Conservation (phyloP, 2,113 vertebrate species). For the Oxyura jamaicensis region DNA sequence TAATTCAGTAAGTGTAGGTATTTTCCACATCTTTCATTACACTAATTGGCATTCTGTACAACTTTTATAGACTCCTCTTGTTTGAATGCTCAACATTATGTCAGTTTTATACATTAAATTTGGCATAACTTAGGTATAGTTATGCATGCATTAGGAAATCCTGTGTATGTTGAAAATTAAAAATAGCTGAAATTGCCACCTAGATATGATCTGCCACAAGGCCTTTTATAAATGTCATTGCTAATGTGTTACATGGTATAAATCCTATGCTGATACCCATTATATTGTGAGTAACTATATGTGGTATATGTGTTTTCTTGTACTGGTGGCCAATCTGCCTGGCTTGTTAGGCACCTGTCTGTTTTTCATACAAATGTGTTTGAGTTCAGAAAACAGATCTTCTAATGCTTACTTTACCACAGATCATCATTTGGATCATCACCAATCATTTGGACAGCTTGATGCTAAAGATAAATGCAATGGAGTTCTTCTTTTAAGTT, state of each 20-base stretch:
- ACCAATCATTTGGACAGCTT: background rate
- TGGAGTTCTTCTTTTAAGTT: background rate
- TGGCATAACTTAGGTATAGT: background rate
- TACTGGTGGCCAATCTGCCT: background rate
- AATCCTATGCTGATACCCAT: background rate
- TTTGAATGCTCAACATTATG: background rate
- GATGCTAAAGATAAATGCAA: background rate
- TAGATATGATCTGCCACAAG: background rate
- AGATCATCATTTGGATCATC: background rate
- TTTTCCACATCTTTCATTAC: background rate
- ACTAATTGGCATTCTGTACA: background rate
- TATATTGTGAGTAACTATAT: background rate
- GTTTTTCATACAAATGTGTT: background rate
- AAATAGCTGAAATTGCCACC: background rate
- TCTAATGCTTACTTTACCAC: background rate
- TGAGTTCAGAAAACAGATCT: background rate
- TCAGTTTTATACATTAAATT: background rate
- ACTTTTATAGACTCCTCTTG: background rate
- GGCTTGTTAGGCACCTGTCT: background rate
- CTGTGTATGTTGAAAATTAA: background rate
- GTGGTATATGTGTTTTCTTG: background rate
- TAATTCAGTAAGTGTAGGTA: background rate
- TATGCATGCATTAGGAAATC: background rate
- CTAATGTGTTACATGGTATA: background rate
- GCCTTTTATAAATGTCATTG: background rate